Evolutionary conservation across 2,113 vertebrate species (phyloP), one percentile per base, ranked within the genome.

Genomic region (Neodon shergylaensis): DNA sequence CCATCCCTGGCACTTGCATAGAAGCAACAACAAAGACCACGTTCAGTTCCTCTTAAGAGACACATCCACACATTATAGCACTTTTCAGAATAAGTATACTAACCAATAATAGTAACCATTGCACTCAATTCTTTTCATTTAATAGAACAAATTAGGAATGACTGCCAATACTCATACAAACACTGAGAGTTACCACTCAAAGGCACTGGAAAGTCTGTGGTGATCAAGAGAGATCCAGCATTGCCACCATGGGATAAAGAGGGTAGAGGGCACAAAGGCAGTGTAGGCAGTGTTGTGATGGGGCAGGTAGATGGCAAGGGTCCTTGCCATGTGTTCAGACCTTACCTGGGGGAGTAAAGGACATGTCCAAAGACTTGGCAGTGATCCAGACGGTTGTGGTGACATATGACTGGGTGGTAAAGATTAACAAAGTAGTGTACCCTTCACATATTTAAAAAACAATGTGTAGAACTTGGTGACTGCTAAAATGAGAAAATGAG

Each of bases 131-230:
- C 86, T 81, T 65, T 44, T 54, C 31, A 47, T 94, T 81, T 82
- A 88, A 70, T 92, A 93, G 86, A 83, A 36, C 33, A 88, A 47
- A 44, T 66, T 70, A 92, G 90, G 89, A 79, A 95, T 72, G 22
- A 65, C 72, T 86, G 42, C 47, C 28, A 88, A 5, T 44, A 26
- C 22, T 83, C 24, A 24, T 33, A 39, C 22, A 95, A 28, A 33
- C 52, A 31, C 47, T 79, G 76, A 73, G 68, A 66, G 42, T 5
- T 68, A 21, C 22, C n/a, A 87, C 44, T 52, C 65, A n/a, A 36
- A 78, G 66, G 28, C 39, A 28, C 86, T 47, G 14, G n/a, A 52
- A 12, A 76, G 28, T 82, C 6, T 68, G 13, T 36, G 77, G 73
- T 66, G 24, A 86, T 39, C 63, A 90, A 61, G 13, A 73, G 31